A percentile compares a stretch with the other conserved stretches of the same genome.
These are phyloP conservation scores for Xerus rutilus DNA, from an alignment of 2,797 vertebrate species.

Conservation along the genomic window DNA sequence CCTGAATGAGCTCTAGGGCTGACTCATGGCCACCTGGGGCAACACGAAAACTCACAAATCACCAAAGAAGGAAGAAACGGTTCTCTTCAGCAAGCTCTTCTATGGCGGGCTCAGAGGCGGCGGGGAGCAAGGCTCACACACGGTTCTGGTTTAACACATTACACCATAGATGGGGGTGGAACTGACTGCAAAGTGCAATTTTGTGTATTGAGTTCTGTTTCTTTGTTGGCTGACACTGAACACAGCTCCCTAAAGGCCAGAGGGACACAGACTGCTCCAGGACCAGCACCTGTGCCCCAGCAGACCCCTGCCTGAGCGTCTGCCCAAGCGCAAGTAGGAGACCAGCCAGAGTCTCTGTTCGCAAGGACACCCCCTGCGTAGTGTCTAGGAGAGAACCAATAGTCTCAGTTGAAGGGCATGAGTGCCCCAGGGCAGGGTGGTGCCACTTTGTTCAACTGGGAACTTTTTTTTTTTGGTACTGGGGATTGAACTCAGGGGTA, in stretches of 20 bases:
- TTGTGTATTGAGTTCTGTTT: background rate
- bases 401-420: background rate
- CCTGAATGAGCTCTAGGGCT: background rate
- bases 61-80: background rate
- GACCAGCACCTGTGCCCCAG: background rate
- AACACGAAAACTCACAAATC: background rate
- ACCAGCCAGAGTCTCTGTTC: background rate
- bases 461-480: background rate
- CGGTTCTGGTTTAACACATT: background rate
- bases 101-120: background rate
- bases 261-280: background rate
- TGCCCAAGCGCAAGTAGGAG: no score
- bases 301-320: fast-evolving
- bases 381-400: background rate
- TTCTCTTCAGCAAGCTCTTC: background rate
- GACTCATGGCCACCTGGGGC: slow-evolving; percentile 64
- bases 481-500: no score
- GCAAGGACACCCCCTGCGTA: background rate
- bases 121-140: background rate
- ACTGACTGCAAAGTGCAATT: background rate
- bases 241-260: background rate
- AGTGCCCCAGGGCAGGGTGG: background rate
- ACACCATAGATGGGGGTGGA: background rate
- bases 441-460: background rate
- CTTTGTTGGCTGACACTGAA: background rate